These are phyloP conservation scores for Autographa gamma DNA, from an alignment of 2,888 invertebrate genomes.

Conservation along the genomic window DNA sequence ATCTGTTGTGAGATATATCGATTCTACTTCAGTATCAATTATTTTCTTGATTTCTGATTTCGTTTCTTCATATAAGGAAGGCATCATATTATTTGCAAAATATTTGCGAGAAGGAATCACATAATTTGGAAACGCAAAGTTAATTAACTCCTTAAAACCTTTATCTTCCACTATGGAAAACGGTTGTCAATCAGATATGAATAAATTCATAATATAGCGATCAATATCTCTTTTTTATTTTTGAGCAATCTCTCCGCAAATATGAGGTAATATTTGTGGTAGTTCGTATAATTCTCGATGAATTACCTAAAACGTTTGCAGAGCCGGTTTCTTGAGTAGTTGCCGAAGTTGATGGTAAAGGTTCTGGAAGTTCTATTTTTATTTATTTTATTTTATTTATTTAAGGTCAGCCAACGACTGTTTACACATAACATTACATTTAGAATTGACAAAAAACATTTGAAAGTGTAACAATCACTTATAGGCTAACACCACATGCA, in stretches of 20 bases:
- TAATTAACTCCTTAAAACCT: not conserved
- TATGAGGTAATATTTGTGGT: too few relatives aligned
- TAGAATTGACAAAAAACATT: too few relatives aligned
- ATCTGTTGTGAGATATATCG: slow-evolving; percentile 19
- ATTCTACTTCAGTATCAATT: slow-evolving; percentile 5
- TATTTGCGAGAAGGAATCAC: not conserved
- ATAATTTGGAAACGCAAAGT: slow-evolving; percentile 19
- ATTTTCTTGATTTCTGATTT: not conserved
- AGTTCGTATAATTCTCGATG: not conserved
- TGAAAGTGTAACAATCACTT: too few relatives aligned
- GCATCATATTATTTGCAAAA: not conserved
- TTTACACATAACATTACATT: too few relatives aligned
- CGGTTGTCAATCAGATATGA: not conserved
- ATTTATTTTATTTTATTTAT: too few relatives aligned
- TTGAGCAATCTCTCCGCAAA: not conserved
- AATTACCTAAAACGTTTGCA: not conserved
- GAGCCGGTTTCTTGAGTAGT: slow-evolving; percentile 20
- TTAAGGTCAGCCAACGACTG: too few relatives aligned
- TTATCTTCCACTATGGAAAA: not conserved
- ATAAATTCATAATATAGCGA: not conserved
- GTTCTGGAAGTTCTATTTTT: too few relatives aligned
- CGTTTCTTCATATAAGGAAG: not conserved
- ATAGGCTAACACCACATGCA: too few relatives aligned
- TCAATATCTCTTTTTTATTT: not conserved
- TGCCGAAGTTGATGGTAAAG: slow-evolving; percentile 23